Percentiles rank a stretch among this genome's conserved stretches.
Conservation (phyloP, 2,888 invertebrate species). For the Chloromyia formosa region DNA sequence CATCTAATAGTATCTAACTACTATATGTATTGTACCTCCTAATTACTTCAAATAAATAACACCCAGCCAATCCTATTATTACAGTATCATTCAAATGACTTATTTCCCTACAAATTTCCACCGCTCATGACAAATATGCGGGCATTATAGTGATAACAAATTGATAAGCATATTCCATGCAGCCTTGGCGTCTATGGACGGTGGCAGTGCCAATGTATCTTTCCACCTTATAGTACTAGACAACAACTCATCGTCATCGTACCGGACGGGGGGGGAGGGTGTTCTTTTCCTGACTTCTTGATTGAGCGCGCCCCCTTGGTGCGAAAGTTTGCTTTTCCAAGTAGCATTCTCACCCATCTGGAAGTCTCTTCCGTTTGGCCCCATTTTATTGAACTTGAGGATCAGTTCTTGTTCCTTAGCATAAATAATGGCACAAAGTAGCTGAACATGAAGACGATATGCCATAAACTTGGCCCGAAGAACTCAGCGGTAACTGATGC, state of each 20-base stretch:
- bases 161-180: slow-evolving; percentile 26
- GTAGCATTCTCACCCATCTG: not conserved
- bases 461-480: not conserved
- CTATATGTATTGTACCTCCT: too few relatives aligned
- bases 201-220: not conserved
- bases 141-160: slow-evolving; percentile 29
- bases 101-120: slow-evolving; percentile 16
- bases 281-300: slow-evolving; percentile 7
- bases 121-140: slow-evolving; percentile 4
- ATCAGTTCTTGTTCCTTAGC: slow-evolving; percentile 33
- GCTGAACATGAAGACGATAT: not conserved
- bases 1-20: too few relatives aligned
- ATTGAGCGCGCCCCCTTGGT: slow-evolving; percentile 6
- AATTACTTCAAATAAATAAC: too few relatives aligned
- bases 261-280: not conserved
- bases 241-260: too few relatives aligned
- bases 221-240: too few relatives aligned
- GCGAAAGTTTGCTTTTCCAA: not conserved
- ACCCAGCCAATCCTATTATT: too few relatives aligned
- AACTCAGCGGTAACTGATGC: slow-evolving; percentile 29
- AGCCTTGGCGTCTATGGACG: not conserved
- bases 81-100: not conserved
- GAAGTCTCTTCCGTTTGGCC: not conserved
- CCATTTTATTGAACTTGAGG: slow-evolving; percentile 38
- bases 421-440: slow-evolving; percentile 32